Percentiles rank a stretch among this genome's conserved stretches.
Evolutionary conservation across 2,797 vertebrate genomes (phyloP).

Genomic region (Poecilia picta): DNA sequence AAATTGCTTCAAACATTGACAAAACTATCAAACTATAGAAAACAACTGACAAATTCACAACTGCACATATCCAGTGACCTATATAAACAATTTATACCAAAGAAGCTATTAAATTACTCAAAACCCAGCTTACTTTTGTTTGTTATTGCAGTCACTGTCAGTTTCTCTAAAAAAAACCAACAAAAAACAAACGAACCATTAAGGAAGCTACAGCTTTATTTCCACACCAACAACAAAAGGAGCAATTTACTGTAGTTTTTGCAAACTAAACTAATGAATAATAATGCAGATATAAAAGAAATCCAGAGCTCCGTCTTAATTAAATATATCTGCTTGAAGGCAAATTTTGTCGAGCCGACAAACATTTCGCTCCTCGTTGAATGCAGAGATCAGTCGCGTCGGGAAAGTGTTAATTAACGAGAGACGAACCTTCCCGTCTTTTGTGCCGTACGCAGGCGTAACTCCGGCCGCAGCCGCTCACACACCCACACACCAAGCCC

Average conservation of each 20-base stretch:
- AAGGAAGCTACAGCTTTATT: not conserved
- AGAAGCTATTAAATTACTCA: constrained; percentile 18
- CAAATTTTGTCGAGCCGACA: constrained; percentile 78
- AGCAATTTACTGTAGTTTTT: constrained; percentile 8
- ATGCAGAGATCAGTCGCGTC: constrained; percentile 81
- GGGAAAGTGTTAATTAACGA: constrained; percentile 93
- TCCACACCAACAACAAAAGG: constrained; percentile 15
- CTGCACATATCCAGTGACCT: constrained; percentile 15
- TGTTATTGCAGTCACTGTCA: not conserved
- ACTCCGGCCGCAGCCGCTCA: constrained; percentile 39
- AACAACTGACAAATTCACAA: constrained; percentile 15
- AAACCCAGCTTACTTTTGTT: constrained; percentile 13
- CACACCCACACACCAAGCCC: constrained; percentile 57
- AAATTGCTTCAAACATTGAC: not conserved
- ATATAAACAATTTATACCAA: constrained; percentile 23
- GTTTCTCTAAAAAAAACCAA: constrained; percentile 4
- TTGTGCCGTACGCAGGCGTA: constrained; percentile 71
- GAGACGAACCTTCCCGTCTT: constrained; percentile 86
- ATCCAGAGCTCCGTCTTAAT: constrained; percentile 54
- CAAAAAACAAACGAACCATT: not conserved
- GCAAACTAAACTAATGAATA: constrained; percentile 21
- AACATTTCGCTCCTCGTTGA: constrained; percentile 84
- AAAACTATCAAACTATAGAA: not conserved
- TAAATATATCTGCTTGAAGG: constrained; percentile 56
- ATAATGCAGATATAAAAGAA: constrained; percentile 22